These are phyloP conservation scores for Ondatra zibethicus DNA, from an alignment of 2,113 vertebrate species.

Conservation along the genomic window DNA sequence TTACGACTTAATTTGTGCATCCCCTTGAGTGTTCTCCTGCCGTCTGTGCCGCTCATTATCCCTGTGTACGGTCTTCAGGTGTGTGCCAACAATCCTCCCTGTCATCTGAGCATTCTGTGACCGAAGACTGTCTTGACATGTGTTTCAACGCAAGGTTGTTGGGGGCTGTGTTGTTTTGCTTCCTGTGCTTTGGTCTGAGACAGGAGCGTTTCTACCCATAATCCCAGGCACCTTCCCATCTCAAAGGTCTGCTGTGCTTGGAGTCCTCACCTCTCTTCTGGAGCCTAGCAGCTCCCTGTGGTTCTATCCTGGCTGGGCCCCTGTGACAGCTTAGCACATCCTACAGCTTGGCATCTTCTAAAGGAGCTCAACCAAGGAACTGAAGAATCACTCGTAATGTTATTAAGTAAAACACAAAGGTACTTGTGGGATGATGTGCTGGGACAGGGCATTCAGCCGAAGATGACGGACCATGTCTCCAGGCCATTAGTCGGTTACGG, in stretches of 20 bases:
- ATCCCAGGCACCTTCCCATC: no score
- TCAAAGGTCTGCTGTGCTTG: neutral
- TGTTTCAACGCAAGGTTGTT: neutral
- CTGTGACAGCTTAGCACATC: neutral
- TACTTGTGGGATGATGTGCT: neutral
- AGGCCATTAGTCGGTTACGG: neutral
- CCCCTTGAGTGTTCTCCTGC: neutral
- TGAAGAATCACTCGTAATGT: neutral
- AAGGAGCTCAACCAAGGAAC: neutral
- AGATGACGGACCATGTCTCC: neutral
- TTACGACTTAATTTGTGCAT: neutral
- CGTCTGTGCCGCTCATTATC: fast-evolving
- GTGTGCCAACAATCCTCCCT: neutral
- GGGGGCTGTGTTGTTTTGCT: neutral
- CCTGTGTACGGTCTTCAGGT: neutral
- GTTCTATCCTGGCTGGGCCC: neutral
- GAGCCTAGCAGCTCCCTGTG: neutral
- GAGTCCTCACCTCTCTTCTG: no score
- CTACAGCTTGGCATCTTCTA: neutral
- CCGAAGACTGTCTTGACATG: neutral
- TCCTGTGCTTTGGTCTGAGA: neutral
- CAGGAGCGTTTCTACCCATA: fast-evolving
- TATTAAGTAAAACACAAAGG: neutral
- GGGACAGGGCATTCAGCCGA: neutral
- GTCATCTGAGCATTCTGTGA: neutral